Percentiles rank a stretch among this genome's conserved stretches.
phyloP scores from a whole-genome alignment of 2,888 invertebrate genomes.

The Itoplectis maculator region DNA sequence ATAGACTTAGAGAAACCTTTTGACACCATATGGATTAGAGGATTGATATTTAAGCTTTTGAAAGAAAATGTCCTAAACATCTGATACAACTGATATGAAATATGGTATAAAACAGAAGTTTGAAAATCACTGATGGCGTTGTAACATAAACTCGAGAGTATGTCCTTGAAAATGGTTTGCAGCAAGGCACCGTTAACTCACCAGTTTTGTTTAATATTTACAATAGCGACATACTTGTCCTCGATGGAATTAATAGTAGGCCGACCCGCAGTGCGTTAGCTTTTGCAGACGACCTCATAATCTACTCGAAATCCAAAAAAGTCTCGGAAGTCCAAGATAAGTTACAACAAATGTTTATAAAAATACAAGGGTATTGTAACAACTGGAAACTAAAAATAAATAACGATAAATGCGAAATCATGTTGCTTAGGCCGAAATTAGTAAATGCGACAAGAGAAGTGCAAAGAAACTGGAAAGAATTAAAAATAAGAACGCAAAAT shows the following conservation, averaged over 20 bases:
- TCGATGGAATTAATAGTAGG: no score
- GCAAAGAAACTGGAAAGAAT: no score
- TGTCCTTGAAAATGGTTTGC: not conserved
- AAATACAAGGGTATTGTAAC: no score
- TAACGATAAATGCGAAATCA: not conserved
- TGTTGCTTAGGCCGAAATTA: not conserved
- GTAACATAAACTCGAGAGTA: not conserved
- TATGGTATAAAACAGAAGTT: no score
- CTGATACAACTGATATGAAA: not conserved
- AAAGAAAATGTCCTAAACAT: not conserved
- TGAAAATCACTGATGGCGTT: not conserved
- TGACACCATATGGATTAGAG: not conserved
- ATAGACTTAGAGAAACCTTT: constrained; percentile 6
- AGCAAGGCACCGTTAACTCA: no score
- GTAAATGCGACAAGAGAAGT: not conserved
- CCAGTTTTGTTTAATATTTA: not conserved
- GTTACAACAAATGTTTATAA: no score
- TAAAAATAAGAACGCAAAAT: no score
- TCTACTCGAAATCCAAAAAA: no score
- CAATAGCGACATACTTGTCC: no score
- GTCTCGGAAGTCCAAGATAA: no score
- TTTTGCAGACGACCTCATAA: no score
- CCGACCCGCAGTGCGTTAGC: no score
- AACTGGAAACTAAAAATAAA: not conserved
- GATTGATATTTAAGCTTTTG: not conserved